phyloP scores from a whole-genome alignment of 2,888 invertebrate species.

The Palloptera scutellata region DNA sequence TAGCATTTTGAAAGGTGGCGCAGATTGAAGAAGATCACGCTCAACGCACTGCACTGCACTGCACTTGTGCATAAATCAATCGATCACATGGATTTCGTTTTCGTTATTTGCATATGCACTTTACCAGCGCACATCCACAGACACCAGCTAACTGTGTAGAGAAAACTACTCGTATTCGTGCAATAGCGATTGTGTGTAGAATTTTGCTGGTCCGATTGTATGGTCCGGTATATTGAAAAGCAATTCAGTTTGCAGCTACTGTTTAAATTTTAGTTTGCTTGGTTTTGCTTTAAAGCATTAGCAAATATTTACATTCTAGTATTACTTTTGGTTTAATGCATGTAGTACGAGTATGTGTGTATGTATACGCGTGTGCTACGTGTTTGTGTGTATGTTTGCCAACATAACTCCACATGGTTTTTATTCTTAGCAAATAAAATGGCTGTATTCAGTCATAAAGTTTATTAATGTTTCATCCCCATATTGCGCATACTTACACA shows the following conservation, averaged over 20 bases:
- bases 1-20: neutral
- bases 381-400: neutral
- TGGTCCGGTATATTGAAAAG: no score
- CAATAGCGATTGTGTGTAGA: neutral
- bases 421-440: neutral
- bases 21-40: neutral
- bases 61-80: neutral
- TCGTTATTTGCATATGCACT: neutral
- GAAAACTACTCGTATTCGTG: neutral
- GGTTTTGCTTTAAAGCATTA: no score
- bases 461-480: neutral
- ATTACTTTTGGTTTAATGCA: no score
- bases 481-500: neutral
- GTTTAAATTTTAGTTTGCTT: no score
- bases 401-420: neutral
- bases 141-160: neutral
- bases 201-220: no score
- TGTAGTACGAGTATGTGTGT: neutral
- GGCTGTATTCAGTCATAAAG: neutral
- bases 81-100: neutral
- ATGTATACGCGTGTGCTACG: neutral
- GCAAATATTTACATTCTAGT: no score
- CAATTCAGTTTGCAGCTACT: no score
- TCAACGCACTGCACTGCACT: neutral
- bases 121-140: neutral